Evolutionary conservation across 1,140 invertebrate species (phyloP).

Genomic region (Paralvinella palmiformis): DNA sequence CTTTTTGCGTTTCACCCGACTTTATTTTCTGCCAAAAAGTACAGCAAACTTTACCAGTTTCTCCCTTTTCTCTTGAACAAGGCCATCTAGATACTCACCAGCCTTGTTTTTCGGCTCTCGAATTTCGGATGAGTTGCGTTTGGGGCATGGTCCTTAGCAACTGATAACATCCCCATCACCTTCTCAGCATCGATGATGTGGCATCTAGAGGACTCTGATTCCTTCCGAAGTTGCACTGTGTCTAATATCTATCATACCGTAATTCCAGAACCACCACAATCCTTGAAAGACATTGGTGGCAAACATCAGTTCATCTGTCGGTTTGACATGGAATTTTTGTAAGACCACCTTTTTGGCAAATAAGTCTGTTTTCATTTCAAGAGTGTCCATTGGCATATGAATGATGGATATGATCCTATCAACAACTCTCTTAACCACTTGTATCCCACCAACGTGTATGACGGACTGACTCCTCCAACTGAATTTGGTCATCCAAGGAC

Average conservation of each 20-base stretch:
- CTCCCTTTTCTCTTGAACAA: no score
- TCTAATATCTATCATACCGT: no score
- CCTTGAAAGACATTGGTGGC: not conserved
- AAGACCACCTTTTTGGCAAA: no score
- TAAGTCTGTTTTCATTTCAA: not conserved
- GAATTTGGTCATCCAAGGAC: not conserved
- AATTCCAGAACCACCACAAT: not conserved
- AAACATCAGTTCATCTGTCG: not conserved
- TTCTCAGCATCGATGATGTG: not conserved
- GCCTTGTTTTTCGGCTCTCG: no score
- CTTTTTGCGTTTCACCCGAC: no score
- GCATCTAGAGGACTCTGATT: not conserved
- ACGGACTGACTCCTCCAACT: no score
- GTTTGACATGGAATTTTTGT: no score
- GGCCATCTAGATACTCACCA: no score
- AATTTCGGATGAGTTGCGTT: no score
- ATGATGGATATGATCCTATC: not conserved
- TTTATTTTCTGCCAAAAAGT: no score
- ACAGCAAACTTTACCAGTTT: no score
- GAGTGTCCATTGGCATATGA: not conserved
- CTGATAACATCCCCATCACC: not conserved
- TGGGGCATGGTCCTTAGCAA: not conserved
- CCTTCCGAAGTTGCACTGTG: not conserved
- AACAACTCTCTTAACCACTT: slow-evolving; percentile 2
- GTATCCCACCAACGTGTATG: no score